A percentile compares a stretch with the other conserved stretches of the same genome.
Evolutionary conservation across 1,140 invertebrate species (phyloP).

Genomic region (Cydia splendana): DNA sequence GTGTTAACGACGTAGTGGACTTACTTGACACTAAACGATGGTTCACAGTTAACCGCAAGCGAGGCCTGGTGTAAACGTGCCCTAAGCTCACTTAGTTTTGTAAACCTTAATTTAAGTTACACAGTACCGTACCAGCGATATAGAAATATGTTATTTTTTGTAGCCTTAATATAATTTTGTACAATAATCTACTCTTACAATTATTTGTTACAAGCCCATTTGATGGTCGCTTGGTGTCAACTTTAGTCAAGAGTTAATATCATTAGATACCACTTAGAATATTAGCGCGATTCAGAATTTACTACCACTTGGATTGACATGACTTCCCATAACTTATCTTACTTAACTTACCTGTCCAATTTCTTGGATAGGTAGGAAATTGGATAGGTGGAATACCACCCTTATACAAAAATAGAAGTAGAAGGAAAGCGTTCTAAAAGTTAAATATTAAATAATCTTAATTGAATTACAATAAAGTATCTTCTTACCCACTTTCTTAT

Average conservation of each 20-base stretch:
- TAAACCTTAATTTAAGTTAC: conserved; percentile 40
- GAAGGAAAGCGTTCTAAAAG: too few relatives aligned
- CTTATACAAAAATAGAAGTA: too few relatives aligned
- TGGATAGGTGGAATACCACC: too few relatives aligned
- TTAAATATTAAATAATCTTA: too few relatives aligned
- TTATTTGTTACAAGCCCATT: conserved; percentile 65
- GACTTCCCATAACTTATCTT: too few relatives aligned
- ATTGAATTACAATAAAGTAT: too few relatives aligned
- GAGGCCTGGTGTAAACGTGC: not conserved
- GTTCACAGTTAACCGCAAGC: not conserved
- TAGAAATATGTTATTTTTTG: conserved; percentile 1
- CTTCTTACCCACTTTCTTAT: not conserved
- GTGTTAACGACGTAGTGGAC: too few relatives aligned
- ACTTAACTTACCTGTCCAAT: too few relatives aligned
- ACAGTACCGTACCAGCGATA: not conserved
- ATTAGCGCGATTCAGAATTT: too few relatives aligned
- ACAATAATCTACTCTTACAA: not conserved
- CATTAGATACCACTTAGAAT: conserved; percentile 8
- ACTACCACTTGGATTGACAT: too few relatives aligned
- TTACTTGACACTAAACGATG: too few relatives aligned
- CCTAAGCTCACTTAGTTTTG: conserved; percentile 32
- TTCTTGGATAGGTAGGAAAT: too few relatives aligned
- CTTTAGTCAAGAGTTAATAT: conserved; percentile 26
- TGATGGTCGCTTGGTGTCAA: conserved; percentile 59
- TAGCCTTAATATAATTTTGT: not conserved